These are phyloP conservation scores for Engystomops pustulosus DNA, from an alignment of 2,113 vertebrate genomes.

Conservation along the genomic window DNA sequence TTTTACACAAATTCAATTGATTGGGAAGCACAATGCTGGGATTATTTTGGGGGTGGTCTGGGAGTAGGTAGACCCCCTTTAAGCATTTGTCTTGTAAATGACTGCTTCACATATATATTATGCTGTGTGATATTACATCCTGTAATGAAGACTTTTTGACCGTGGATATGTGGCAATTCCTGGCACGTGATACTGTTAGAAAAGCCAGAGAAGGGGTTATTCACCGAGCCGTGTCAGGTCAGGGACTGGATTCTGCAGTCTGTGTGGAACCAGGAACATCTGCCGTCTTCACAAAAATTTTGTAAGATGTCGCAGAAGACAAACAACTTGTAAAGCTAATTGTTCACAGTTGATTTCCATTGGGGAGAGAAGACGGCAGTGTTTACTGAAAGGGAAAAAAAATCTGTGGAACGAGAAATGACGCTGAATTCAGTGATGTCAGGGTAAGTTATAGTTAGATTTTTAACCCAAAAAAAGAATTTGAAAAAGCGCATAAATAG, in stretches of 20 bases:
- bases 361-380: neutral
- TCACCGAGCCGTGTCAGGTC: constrained; percentile 24
- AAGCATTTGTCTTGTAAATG: no score
- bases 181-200: neutral
- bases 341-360: constrained; percentile 1
- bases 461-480: neutral
- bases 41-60: no score
- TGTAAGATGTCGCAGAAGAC: neutral
- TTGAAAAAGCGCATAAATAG: no score
- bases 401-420: neutral
- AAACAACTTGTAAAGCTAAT: constrained; percentile 23
- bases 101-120: no score
- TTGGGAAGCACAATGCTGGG: no score
- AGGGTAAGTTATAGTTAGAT: neutral
- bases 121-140: no score
- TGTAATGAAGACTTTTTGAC: neutral
- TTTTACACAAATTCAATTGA: no score
- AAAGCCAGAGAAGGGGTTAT: neutral
- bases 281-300: neutral
- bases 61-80: no score
- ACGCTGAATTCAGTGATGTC: neutral
- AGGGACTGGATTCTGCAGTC: neutral
- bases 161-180: neutral
- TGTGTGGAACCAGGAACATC: neutral
- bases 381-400: neutral